Evolutionary conservation across 2,888 invertebrate species (phyloP), one percentile per base, ranked within the genome.

Genomic region (Megastigmus dorsalis): DNA sequence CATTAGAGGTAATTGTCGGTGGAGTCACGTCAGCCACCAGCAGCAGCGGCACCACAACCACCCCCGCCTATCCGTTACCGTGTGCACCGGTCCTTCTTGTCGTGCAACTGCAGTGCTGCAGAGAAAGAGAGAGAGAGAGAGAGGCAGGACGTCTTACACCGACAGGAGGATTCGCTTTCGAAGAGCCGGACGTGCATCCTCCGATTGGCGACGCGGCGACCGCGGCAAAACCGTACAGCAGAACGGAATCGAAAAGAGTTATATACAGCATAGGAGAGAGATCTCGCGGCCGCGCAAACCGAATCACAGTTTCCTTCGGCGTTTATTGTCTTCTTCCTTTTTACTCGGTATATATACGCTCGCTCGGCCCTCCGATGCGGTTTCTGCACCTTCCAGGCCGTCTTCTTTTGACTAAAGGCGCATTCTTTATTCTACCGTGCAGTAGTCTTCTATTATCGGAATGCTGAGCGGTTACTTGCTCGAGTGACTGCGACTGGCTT

Each of bases 1-100:
- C 67, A 75, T 75, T 68, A 63, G 59, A 72, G 68, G 71, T 63
- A 75, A 75, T 75, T 75, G 71, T 72, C 71, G 71, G 67, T 52
- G 38, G 45, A 74, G 74, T 74, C 69, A 66, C 74, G 74, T 75
- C 74, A 59, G n/a, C 13, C 63, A 36, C 20, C 20, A 43, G 36
- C 48, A 41, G 23, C 3, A 45, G 48, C 54, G 45, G 33, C n/a
- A 26, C 23, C 43, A 18, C 38, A 45, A 43, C 55, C 62, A 38
- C 52, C 60, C 36, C 36, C 1, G 15, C 18, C n/a, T 18, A 3
- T 13, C n/a, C 23, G 15, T 45, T 10, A 26, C 10, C 20, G 23
- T 15, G 23, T 20, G 5, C 38, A n/a, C 38, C 13, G 41, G 18
- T 43, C 45, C 43, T 50, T n/a, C 45, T 33, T 15, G 23, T 33